phyloP scores from a whole-genome alignment of 2,797 vertebrate genomes.

The Halcyon smyrnensis region DNA sequence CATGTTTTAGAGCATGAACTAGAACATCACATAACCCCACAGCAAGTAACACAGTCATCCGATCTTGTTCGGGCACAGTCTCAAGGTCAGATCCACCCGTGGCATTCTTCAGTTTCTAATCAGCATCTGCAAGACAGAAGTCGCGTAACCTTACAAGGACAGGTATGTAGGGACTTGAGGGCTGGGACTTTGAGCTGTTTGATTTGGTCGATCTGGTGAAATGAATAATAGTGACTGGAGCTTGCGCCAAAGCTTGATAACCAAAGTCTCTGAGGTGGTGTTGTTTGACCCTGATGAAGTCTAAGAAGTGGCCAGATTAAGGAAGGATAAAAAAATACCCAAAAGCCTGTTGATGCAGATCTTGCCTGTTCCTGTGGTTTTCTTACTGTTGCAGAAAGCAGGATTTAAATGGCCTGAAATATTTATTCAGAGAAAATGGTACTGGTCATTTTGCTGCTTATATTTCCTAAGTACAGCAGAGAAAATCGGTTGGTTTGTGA shows the following conservation, averaged over 20 bases:
- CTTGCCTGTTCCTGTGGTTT: neutral
- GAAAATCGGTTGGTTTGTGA: neutral
- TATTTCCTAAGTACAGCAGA: neutral
- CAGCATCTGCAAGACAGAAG: slow-evolving; percentile 74
- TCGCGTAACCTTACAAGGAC: slow-evolving; percentile 66
- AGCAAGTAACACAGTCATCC: slow-evolving; percentile 59
- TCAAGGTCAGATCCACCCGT: slow-evolving; percentile 73
- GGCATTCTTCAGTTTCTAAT: slow-evolving; percentile 76
- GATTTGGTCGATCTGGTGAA: neutral
- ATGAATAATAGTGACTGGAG: neutral
- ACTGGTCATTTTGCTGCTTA: neutral
- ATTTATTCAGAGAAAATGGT: neutral
- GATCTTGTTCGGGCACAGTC: slow-evolving; percentile 68
- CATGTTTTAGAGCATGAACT: slow-evolving; percentile 80
- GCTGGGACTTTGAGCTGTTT: neutral
- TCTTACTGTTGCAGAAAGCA: neutral
- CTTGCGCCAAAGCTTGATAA: neutral
- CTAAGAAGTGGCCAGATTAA: neutral
- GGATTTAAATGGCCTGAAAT: neutral
- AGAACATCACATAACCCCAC: slow-evolving; percentile 79
- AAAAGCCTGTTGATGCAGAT: neutral
- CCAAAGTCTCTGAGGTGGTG: neutral
- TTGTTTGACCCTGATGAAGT: neutral
- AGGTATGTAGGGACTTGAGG: slow-evolving; percentile 71
- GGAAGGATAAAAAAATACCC: too few species aligned